Evolutionary conservation across 2,113 vertebrate species (phyloP).

Genomic region (Melanotaenia duboulayi): DNA sequence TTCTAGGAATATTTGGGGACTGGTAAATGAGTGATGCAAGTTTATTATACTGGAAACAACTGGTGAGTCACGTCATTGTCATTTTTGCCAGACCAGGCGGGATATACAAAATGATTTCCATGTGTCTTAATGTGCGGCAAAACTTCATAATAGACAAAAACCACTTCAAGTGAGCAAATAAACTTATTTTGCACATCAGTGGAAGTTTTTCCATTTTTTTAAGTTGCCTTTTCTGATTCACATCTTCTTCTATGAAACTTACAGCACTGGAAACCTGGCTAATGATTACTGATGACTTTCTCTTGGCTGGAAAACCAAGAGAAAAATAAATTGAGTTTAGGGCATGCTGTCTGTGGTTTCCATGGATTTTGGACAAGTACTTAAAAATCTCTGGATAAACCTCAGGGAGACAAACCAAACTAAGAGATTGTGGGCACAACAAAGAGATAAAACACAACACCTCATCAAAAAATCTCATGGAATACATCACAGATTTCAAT

Average conservation of each 20-base stretch:
- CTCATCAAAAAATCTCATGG: not conserved
- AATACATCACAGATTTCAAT: not conserved
- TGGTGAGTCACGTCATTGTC: not conserved
- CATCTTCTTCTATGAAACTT: not conserved
- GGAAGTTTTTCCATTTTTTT: not conserved
- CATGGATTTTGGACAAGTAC: not conserved
- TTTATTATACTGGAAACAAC: not conserved
- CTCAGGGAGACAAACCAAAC: not conserved
- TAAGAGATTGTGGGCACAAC: constrained; percentile 11
- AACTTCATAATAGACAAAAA: not conserved
- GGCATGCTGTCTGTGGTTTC: constrained; percentile 3
- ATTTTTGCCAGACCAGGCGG: not conserved
- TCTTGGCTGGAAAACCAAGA: not conserved
- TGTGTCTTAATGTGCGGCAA: not conserved
- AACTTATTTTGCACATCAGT: not conserved
- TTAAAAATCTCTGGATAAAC: not conserved
- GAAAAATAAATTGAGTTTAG: not conserved
- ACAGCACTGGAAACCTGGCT: not conserved
- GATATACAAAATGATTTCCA: not conserved
- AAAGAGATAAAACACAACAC: not conserved
- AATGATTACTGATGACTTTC: constrained; percentile 13
- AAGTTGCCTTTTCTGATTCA: not conserved
- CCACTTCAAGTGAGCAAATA: not conserved
- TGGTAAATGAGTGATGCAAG: not conserved
- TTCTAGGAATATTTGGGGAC: not conserved